Percentiles rank a stretch among this genome's conserved stretches.
These are phyloP conservation scores for Macroglossus sobrinus DNA, from an alignment of 2,113 vertebrate species.

Conservation along the genomic window DNA sequence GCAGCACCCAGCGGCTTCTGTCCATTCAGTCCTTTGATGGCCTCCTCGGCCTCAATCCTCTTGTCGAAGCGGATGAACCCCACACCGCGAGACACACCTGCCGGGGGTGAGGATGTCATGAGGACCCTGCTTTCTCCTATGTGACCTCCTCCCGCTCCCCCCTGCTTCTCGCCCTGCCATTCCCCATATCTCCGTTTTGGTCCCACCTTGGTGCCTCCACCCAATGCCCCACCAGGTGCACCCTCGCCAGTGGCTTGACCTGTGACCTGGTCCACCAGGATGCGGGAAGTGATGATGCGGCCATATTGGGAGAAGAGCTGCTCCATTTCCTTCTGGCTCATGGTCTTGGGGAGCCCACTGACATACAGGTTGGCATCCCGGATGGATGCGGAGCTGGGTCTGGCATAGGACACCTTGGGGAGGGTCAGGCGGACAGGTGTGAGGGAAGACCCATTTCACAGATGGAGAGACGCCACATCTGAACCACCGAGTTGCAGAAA, in stretches of 20 bases:
- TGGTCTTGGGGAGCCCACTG: constrained; percentile 95
- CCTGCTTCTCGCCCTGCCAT: fast-evolving
- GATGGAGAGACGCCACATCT: background rate
- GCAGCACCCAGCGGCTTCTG: constrained; percentile 94
- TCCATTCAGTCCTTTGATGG: constrained; percentile 96
- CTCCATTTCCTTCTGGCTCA: constrained; percentile 98
- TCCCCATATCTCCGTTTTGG: background rate
- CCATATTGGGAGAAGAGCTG: constrained; percentile 97
- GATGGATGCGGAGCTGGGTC: constrained; percentile 95
- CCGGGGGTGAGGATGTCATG: background rate
- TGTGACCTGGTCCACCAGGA: constrained; percentile 97
- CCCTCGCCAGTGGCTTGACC: constrained; percentile 77
- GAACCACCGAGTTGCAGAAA: background rate
- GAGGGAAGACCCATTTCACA: background rate
- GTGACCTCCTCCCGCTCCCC: too few relatives aligned
- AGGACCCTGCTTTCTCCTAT: background rate
- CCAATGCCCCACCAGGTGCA: background rate
- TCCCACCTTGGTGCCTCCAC: too few relatives aligned
- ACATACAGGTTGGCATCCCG: constrained; percentile 96
- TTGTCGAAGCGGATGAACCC: constrained; percentile 99
- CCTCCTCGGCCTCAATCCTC: constrained; percentile 95
- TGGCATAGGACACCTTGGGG: constrained; percentile 92
- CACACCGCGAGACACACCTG: constrained; percentile 95
- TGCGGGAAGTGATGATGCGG: constrained; percentile 97
- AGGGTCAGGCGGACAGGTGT: background rate